These are phyloP conservation scores for Drosophila parthenogenetica DNA, from an alignment of 2,888 invertebrate genomes.

Conservation along the genomic window DNA sequence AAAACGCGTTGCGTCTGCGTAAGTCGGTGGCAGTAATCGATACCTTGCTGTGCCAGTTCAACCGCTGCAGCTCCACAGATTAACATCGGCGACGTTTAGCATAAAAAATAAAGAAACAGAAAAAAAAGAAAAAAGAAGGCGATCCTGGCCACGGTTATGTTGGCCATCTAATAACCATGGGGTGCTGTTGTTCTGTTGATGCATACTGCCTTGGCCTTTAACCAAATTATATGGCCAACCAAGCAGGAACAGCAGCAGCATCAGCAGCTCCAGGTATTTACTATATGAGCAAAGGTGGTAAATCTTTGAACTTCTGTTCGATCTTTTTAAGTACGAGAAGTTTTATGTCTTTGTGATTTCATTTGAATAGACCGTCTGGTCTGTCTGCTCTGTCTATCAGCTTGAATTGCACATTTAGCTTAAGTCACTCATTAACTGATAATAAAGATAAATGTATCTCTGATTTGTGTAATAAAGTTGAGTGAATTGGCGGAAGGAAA, in stretches of 20 bases:
- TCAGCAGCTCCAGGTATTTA: conserved; percentile 28
- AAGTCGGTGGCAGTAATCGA: conserved; percentile 79
- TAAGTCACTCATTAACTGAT: conserved; percentile 13
- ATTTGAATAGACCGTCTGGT: conserved; percentile 10
- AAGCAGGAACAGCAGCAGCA: conserved; percentile 12
- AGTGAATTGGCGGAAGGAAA: background rate
- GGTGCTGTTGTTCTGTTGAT: conserved; percentile 44
- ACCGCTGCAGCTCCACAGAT: conserved; percentile 54
- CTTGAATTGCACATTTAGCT: background rate
- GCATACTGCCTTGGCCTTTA: conserved; percentile 58
- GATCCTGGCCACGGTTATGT: conserved; percentile 60
- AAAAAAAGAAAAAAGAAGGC: conserved; percentile 22
- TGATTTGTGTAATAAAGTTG: conserved; percentile 1
- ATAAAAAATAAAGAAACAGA: conserved; percentile 48
- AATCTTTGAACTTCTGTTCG: conserved; percentile 26
- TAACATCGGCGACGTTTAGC: conserved; percentile 73
- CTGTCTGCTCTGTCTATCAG: conserved; percentile 1
- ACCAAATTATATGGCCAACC: conserved; percentile 72
- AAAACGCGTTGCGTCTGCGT: conserved; percentile 61
- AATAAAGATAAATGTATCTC: conserved; percentile 21
- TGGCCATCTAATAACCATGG: conserved; percentile 79
- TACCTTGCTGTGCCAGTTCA: conserved; percentile 64
- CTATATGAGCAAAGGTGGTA: conserved; percentile 39
- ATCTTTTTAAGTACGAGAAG: conserved; percentile 12
- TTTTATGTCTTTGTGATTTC: conserved; percentile 36